Percentiles rank a stretch among this genome's conserved stretches.
phyloP scores from a whole-genome alignment of 1,140 invertebrate genomes.

The Drosophila sucinea region DNA sequence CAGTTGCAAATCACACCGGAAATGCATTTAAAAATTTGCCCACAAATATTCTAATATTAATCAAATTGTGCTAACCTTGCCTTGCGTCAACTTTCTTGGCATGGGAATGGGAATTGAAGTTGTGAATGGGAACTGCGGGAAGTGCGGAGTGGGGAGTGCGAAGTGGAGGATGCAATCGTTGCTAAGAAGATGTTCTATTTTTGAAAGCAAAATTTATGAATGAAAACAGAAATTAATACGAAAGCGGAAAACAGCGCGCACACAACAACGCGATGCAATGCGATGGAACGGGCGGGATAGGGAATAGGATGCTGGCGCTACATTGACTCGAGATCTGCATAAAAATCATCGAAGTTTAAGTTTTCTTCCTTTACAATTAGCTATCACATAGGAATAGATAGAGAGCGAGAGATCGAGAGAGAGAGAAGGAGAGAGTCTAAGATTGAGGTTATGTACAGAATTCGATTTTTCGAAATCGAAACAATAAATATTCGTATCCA shows the following conservation, averaged over 20 bases:
- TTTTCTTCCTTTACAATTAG: background rate
- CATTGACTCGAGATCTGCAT: conserved; percentile 9
- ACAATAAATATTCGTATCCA: conserved; percentile 8
- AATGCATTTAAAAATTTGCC: conserved; percentile 49
- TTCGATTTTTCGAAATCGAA: background rate
- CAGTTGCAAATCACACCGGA: conserved; percentile 53
- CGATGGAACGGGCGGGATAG: background rate
- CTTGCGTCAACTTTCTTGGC: conserved; percentile 27
- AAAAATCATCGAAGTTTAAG: background rate
- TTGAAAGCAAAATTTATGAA: conserved; percentile 61
- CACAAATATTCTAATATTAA: conserved; percentile 61
- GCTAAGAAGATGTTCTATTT: conserved; percentile 51
- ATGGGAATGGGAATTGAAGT: conserved; percentile 18
- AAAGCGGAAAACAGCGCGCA: conserved; percentile 23
- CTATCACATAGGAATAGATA: background rate
- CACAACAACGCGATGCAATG: conserved; percentile 10
- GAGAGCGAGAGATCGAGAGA: background rate
- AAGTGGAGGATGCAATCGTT: conserved; percentile 13
- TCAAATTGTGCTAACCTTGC: conserved; percentile 63
- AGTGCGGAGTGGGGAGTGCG: background rate
- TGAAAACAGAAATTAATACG: conserved; percentile 53
- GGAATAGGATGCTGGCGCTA: conserved; percentile 7
- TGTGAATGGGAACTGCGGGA: conserved; percentile 8
- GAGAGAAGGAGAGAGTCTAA: background rate
- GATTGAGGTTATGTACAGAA: background rate